A percentile compares a stretch with the other conserved stretches of the same genome.
Conservation (phyloP, 1,140 invertebrate genomes). For the Drosophila kikkawai region DNA sequence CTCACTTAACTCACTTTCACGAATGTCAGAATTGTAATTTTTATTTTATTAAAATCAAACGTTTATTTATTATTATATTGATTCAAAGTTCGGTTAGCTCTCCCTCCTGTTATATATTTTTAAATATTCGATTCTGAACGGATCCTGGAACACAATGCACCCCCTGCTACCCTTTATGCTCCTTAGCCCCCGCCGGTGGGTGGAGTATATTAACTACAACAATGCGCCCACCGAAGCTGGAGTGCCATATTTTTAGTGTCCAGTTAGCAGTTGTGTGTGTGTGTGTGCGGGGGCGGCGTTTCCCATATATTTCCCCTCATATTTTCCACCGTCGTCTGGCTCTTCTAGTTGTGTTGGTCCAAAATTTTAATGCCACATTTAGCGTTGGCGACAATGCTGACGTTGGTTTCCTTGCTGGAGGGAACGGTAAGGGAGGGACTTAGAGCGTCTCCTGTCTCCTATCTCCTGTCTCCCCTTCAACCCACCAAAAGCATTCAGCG, state of each 20-base stretch:
- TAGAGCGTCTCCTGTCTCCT: slow-evolving; percentile 12
- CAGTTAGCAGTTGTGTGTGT: slow-evolving; percentile 56
- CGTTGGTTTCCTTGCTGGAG: neutral
- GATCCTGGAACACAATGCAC: neutral
- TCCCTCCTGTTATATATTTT: neutral
- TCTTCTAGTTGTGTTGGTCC: slow-evolving; percentile 51
- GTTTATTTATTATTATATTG: neutral
- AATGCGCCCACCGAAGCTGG: slow-evolving; percentile 38
- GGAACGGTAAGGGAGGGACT: slow-evolving; percentile 6
- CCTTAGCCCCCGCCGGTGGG: neutral
- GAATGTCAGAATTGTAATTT: too few relatives aligned
- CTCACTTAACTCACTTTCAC: too few relatives aligned
- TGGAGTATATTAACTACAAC: slow-evolving; percentile 33
- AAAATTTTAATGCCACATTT: slow-evolving; percentile 81
- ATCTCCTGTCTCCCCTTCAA: neutral
- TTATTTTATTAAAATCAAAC: too few relatives aligned
- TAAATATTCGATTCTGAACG: neutral
- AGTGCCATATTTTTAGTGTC: slow-evolving; percentile 73
- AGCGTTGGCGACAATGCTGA: slow-evolving; percentile 66
- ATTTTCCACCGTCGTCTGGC: slow-evolving; percentile 1
- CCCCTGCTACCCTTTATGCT: slow-evolving; percentile 15
- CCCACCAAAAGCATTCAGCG: slow-evolving; percentile 24
- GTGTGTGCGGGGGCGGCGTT: slow-evolving; percentile 5
- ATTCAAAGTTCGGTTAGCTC: too few relatives aligned
- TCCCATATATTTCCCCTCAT: neutral